Base-by-base conservation (phyloP, 2,888 invertebrate genomes). In the Drosophila borborema region DNA sequence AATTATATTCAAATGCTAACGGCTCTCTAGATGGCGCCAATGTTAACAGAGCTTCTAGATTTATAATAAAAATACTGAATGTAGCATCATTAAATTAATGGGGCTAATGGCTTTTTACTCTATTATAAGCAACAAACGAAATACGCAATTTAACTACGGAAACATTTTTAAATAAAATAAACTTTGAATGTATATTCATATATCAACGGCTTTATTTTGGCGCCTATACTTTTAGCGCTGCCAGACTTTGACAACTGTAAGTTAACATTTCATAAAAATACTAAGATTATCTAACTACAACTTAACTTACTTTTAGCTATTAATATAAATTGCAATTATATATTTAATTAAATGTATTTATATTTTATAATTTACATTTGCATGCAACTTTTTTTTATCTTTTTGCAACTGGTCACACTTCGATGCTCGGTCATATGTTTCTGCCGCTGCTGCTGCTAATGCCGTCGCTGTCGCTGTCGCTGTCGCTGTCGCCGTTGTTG, bases 341-440 rank as follows among this genome's bases (percentile, higher is more conserved):
- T 23, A 38, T 7, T n/a, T n/a, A 9, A 2, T 53, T 53, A 10
- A 12, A 20, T 12, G 5, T 6, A 18, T 9, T 43, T 10, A 31
- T 5, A 38, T 31, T 2, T 31, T n/a, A 0, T n/a, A 3, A 31
- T 31, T 0, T 1, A 31, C 18, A 31, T 18, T 18, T 5, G 2
- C 3, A 7, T 51, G 34, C 12, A 3, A 7, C 20, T 34, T 67
- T 68, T 68, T 45, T 41, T 0, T 2, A 1, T 4, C 0, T 1
- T n/a, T 9, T 10, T 23, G 6, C 12, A 58, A 20, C 56, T 74
- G 74, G 74, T 68, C 64, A 77, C 72, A 72, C 63, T 48, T 23
- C 3, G 31, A 38, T 1, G 1, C 23, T 28, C 12, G 16, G 56
- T 59, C 76, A 74, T 69, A 60, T 75, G 74, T 61, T 74, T 56